These are phyloP conservation scores for Tringa solitaria DNA, from an alignment of 2,113 vertebrate genomes.

Conservation along the genomic window DNA sequence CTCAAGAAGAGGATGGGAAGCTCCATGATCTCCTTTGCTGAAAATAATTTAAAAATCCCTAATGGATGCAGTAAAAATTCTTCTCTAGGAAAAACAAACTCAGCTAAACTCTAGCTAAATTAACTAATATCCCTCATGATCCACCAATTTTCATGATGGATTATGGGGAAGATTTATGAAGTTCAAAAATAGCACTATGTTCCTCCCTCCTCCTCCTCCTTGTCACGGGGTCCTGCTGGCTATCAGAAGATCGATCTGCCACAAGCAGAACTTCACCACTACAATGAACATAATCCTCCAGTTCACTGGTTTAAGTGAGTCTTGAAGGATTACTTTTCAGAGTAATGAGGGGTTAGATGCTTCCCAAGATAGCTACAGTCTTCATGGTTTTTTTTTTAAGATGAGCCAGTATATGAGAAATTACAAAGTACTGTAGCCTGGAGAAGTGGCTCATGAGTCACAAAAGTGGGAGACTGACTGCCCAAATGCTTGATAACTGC, in stretches of 20 bases:
- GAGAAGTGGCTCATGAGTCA: not conserved
- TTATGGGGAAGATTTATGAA: not conserved
- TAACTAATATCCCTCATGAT: conserved; percentile 6
- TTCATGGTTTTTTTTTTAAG: not conserved
- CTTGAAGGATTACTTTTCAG: not conserved
- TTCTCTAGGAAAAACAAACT: conserved; percentile 13
- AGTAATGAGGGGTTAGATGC: not conserved
- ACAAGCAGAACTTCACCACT: not conserved
- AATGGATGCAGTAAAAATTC: not conserved
- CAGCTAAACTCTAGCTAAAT: conserved; percentile 8
- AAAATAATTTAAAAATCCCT: not conserved
- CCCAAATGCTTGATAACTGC: not conserved
- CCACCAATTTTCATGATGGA: not conserved
- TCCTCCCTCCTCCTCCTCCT: not conserved
- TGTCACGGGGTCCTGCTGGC: not conserved
- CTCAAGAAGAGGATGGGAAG: not conserved
- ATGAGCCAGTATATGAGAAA: not conserved
- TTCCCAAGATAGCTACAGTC: not conserved
- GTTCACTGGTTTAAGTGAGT: not conserved
- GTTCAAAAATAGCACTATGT: not conserved
- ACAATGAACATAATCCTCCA: not conserved
- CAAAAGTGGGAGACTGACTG: not conserved
- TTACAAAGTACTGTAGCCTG: not conserved
- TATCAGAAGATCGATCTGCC: not conserved
- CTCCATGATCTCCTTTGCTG: not conserved